A percentile compares a stretch with the other conserved stretches of the same genome.
phyloP scores from a whole-genome alignment of 1,140 invertebrate species.

The Wiebesia pumilae region DNA sequence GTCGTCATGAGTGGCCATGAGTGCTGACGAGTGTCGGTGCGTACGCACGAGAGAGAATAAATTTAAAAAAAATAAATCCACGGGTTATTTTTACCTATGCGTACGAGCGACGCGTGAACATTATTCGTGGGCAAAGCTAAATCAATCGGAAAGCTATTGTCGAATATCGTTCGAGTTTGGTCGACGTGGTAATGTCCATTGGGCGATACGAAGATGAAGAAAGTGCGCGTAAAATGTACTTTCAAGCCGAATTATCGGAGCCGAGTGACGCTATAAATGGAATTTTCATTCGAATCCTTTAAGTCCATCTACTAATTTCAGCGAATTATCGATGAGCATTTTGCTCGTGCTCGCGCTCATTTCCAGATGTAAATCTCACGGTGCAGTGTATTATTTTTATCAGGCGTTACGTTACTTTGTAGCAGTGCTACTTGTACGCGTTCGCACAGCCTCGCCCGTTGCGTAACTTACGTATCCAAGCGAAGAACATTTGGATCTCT shows the following conservation, averaged over 20 bases:
- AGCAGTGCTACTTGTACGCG: background rate
- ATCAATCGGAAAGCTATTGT: background rate
- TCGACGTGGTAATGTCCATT: background rate
- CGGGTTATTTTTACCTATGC: background rate
- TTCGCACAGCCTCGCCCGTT: too few relatives aligned
- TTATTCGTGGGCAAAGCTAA: background rate
- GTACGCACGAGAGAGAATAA: constrained; percentile 12
- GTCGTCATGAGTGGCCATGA: too few relatives aligned
- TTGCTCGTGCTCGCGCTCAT: background rate
- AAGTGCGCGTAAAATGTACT: too few relatives aligned
- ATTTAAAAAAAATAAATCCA: constrained; percentile 18
- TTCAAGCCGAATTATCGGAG: background rate
- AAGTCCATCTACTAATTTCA: background rate
- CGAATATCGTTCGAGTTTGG: background rate
- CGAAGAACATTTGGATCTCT: too few relatives aligned
- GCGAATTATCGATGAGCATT: background rate
- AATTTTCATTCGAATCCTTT: background rate
- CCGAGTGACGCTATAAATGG: background rate
- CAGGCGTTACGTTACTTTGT: background rate
- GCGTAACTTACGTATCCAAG: too few relatives aligned
- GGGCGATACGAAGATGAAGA: too few relatives aligned
- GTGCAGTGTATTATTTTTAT: background rate
- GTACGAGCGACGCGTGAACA: background rate
- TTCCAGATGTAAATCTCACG: background rate
- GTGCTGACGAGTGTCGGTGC: background rate